Evolutionary conservation across 2,888 invertebrate species (phyloP).

Genomic region (Trissolcus japonicus): DNA sequence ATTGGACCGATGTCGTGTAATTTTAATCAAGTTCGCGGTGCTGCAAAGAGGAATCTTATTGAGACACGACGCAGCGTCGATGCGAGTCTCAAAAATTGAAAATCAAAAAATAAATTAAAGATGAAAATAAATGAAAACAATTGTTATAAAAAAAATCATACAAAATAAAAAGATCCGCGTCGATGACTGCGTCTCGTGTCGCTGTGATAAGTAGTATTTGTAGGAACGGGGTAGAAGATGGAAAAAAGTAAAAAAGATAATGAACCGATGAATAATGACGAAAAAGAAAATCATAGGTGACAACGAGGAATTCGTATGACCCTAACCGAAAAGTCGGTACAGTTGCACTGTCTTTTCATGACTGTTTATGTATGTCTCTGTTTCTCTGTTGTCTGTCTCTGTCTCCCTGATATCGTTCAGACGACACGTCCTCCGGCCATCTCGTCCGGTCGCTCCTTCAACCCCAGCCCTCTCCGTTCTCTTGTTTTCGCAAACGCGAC

Average conservation of each 20-base stretch:
- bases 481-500: constrained; percentile 1
- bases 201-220: constrained; percentile 31
- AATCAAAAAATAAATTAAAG: no score
- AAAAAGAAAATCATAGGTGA: constrained; percentile 28
- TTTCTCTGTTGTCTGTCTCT: constrained; percentile 27
- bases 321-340: constrained; percentile 43
- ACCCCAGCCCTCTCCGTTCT: constrained; percentile 1
- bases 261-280: background rate
- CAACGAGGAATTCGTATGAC: constrained; percentile 47
- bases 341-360: constrained; percentile 49
- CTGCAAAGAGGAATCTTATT: constrained; percentile 59
- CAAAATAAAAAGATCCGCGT: constrained; percentile 12
- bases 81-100: constrained; percentile 7
- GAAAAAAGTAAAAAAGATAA: constrained; percentile 6
- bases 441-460: constrained; percentile 3
- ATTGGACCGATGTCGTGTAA: constrained; percentile 21
- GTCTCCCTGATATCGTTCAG: constrained; percentile 27
- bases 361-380: constrained; percentile 38
- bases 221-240: constrained; percentile 35
- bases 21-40: constrained; percentile 41
- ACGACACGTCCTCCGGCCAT: background rate
- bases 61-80: constrained; percentile 41
- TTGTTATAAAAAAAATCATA: no score
- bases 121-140: no score
- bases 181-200: constrained; percentile 34